Conservation (phyloP, 2,113 vertebrate species). For the Chiloscyllium plagiosum region DNA sequence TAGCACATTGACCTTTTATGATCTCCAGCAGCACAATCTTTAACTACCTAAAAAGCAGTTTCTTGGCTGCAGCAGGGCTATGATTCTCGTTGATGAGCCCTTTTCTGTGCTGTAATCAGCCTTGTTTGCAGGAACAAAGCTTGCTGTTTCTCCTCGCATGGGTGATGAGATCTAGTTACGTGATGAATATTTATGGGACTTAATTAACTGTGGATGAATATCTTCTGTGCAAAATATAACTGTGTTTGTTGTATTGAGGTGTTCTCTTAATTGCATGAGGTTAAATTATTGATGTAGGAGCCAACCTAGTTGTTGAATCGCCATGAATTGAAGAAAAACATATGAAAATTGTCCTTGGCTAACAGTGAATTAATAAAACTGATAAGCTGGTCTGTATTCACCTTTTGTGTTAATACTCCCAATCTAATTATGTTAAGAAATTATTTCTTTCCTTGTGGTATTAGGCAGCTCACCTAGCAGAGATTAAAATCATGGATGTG, state of each 20-base stretch:
- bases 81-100: neutral
- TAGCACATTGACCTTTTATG: neutral
- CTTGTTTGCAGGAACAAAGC: neutral
- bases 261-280: conserved; percentile 17
- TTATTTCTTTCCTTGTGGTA: neutral
- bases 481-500: neutral
- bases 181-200: neutral
- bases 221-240: neutral
- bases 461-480: conserved; percentile 6
- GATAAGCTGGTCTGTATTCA: conserved; percentile 14
- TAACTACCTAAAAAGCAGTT: neutral
- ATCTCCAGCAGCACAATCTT: neutral
- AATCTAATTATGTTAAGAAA: conserved; percentile 28
- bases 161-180: neutral
- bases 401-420: conserved; percentile 9
- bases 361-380: conserved; percentile 26
- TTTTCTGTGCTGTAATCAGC: neutral
- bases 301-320: neutral
- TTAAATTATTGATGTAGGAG: conserved; percentile 26
- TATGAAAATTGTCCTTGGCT: neutral
- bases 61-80: neutral
- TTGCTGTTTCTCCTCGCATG: neutral
- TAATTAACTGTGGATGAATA: conserved; percentile 15
- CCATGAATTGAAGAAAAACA: neutral
- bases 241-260: conserved; percentile 19